These are phyloP conservation scores for Cepaea hortensis DNA, from an alignment of 2,888 invertebrate species.

Conservation along the genomic window DNA sequence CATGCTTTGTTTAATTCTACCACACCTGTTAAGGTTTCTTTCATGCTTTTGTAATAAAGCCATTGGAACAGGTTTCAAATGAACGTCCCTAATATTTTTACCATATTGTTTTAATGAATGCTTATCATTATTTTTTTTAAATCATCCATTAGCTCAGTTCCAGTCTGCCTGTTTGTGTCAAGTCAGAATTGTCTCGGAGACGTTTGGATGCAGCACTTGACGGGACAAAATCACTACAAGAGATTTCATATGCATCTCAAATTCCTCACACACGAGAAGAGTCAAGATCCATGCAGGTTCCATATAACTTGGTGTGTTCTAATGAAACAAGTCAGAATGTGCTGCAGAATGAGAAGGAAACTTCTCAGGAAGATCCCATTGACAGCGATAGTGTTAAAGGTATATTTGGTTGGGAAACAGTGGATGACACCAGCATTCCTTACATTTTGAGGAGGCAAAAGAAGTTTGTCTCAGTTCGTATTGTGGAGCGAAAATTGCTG, in stretches of 20 bases:
- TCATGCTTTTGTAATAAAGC: no score
- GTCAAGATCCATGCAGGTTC: conserved; percentile 21
- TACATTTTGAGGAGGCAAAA: conserved; percentile 89
- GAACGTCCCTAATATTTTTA: no score
- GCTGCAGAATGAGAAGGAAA: conserved; percentile 1
- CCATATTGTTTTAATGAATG: not conserved
- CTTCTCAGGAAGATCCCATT: conserved; percentile 50
- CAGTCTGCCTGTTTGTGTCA: conserved; percentile 53
- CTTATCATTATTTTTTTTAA: not conserved
- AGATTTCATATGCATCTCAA: not conserved
- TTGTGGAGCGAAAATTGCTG: conserved; percentile 90
- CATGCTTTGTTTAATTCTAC: no score
- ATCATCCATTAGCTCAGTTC: conserved; percentile 17
- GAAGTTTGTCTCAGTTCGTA: conserved; percentile 93
- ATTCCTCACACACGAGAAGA: not conserved
- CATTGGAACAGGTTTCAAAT: no score
- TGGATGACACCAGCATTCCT: conserved; percentile 85
- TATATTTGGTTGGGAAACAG: conserved; percentile 91
- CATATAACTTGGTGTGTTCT: conserved; percentile 4
- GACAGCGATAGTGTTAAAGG: conserved; percentile 75
- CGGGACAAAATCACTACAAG: not conserved
- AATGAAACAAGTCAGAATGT: conserved; percentile 29
- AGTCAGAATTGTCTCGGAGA: conserved; percentile 51
- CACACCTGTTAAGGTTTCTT: no score
- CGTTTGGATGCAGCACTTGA: conserved; percentile 14